A percentile compares a stretch with the other conserved stretches of the same genome.
These are phyloP conservation scores for Nymphicus hollandicus DNA, from an alignment of 2,113 vertebrate species.

Conservation along the genomic window DNA sequence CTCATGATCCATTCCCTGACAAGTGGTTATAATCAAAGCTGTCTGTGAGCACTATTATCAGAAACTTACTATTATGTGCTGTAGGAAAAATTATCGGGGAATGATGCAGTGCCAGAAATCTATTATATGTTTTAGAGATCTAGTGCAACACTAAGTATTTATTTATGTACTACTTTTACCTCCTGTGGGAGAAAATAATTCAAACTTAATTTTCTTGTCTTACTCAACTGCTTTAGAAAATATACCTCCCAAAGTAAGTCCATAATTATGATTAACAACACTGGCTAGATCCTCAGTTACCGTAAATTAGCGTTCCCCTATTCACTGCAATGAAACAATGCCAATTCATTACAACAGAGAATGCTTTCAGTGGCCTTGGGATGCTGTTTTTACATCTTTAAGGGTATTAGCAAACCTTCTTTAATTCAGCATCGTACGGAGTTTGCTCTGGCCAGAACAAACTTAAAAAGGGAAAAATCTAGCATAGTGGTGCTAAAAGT, in stretches of 20 bases:
- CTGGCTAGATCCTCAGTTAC: background rate
- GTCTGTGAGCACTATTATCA: constrained; percentile 66
- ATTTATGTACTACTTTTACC: constrained; percentile 60
- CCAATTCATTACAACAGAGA: background rate
- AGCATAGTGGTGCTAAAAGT: background rate
- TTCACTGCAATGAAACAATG: background rate
- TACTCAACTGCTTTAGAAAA: constrained; percentile 53
- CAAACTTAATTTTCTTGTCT: constrained; percentile 68
- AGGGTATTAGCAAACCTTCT: background rate
- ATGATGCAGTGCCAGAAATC: constrained; percentile 49
- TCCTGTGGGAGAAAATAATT: constrained; percentile 69
- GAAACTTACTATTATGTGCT: constrained; percentile 59
- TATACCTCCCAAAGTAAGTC: constrained; percentile 31
- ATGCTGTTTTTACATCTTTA: background rate
- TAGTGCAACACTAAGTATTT: constrained; percentile 55
- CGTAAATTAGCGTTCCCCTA: background rate
- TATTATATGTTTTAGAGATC: constrained; percentile 53
- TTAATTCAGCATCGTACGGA: background rate
- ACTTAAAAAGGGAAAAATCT: background rate
- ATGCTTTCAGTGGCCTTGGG: background rate
- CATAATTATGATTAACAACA: constrained; percentile 10
- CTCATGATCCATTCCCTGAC: constrained; percentile 47
- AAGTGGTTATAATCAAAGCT: constrained; percentile 69
- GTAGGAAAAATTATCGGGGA: constrained; percentile 40
- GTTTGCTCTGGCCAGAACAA: background rate